Conservation (phyloP, 1,140 invertebrate species). For the Apis laboriosa region DNA sequence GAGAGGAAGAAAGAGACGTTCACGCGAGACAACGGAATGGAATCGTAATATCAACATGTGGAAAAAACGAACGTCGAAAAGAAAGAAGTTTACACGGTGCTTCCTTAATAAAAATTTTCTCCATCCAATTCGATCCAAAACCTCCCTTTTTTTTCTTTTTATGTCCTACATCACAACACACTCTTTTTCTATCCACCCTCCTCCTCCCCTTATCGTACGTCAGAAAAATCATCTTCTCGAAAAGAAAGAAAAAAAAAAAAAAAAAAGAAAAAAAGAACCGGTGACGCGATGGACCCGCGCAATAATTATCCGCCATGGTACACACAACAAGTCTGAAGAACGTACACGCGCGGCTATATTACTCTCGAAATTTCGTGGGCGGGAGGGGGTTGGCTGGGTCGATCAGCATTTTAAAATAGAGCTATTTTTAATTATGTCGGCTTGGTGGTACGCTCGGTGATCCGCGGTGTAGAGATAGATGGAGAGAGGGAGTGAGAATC, state of each 20-base stretch:
- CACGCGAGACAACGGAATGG: no score
- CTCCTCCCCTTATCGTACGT: no score
- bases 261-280: no score
- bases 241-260: no score
- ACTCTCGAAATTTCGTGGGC: constrained; percentile 7
- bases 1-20: no score
- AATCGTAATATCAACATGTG: no score
- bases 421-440: constrained; percentile 72
- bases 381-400: constrained; percentile 1
- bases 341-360: constrained; percentile 1
- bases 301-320: constrained; percentile 10
- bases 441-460: constrained; percentile 51
- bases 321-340: background rate
- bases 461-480: constrained; percentile 21
- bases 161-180: background rate
- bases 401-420: constrained; percentile 71
- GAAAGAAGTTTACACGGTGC: no score
- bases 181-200: background rate
- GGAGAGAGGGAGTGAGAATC: constrained; percentile 6
- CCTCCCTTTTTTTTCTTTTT: constrained; percentile 47
- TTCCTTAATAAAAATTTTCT: no score
- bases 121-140: background rate
- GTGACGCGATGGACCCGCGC: background rate
- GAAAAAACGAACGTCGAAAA: no score
- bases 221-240: no score